Base-by-base conservation (phyloP, 2,113 vertebrate species). In the Romanogobio albipinnatus region DNA sequence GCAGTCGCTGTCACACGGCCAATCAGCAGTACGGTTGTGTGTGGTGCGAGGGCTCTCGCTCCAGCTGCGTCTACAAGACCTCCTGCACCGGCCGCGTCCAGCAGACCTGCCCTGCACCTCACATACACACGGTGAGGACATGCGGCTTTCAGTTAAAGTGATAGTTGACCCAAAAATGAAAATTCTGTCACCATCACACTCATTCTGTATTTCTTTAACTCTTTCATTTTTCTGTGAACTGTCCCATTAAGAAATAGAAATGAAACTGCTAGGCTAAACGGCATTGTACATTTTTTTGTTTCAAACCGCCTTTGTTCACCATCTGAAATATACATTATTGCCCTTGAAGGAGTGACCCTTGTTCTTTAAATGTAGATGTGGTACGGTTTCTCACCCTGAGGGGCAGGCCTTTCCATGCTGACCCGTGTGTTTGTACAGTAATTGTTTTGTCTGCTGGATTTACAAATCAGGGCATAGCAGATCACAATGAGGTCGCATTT, bases 1-100 rank as follows among this genome's bases (percentile, higher is more conserved):
- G 98, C 89, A 99, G 98, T 93, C 97, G 94, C 61, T 99, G 98
- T 92, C 97, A 96, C 33, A 98, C 97, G 0, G 97, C 97, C 3
- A 91, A 93, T 84, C 93, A 90, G 0, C 95, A 96, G 84, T 98
- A 97, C 1, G 94, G 91, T 88, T 99, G 98, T 1, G 97, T 97
- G 73, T 99, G 98, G 98, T 99, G 98, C 19, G 94, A 96, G 15
- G 94, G 94, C 2, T 86, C 90, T 0, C 90, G 53, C 13, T 94
- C 97, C 43, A 95, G 88, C 82, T 99, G 98, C 19, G 90, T 96
- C 81, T 96, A 95, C 90, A 91, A 76, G 70, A 95, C 94, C 64
- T 96, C 96, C 68, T 99, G 98, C 89, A 90, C 83, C 0, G 91
- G 94, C 36, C 91, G 95, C 6, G 90, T 98, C 88, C 94, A 95